A percentile compares a stretch with the other conserved stretches of the same genome.
phyloP scores from a whole-genome alignment of 1,140 invertebrate species.

The Drosophila takahashii region DNA sequence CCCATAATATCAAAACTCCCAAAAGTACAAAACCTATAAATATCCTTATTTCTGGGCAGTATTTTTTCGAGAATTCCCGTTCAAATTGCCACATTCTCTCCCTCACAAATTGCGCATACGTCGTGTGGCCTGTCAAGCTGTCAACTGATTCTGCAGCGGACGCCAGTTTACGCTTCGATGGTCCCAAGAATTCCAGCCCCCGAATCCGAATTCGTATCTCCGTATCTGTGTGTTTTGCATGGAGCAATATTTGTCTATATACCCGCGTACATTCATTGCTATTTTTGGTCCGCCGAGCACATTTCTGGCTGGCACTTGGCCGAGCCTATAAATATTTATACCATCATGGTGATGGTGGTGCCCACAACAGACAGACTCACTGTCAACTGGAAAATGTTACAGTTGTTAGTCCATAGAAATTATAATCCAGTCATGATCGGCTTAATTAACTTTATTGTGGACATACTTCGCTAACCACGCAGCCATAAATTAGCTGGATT shows the following conservation, averaged over 20 bases:
- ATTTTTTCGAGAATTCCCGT: not conserved
- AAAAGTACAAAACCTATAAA: not conserved
- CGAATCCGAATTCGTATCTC: slow-evolving; percentile 31
- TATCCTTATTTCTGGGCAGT: not conserved
- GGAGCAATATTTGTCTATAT: slow-evolving; percentile 27
- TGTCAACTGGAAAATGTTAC: slow-evolving; percentile 23
- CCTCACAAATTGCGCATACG: slow-evolving; percentile 42
- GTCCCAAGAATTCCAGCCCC: slow-evolving; percentile 50
- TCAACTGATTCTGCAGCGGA: slow-evolving; percentile 41
- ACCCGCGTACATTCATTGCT: slow-evolving; percentile 36
- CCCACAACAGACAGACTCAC: not conserved
- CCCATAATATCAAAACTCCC: too few relatives aligned
- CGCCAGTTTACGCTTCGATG: slow-evolving; percentile 52
- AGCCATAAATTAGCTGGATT: slow-evolving; percentile 12
- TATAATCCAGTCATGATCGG: slow-evolving; percentile 41
- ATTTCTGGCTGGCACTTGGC: slow-evolving; percentile 55
- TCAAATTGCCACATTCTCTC: slow-evolving; percentile 15
- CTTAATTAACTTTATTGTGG: slow-evolving; percentile 35
- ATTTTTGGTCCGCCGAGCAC: slow-evolving; percentile 49
- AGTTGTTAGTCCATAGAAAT: slow-evolving; percentile 28
- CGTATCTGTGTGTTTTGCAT: not conserved
- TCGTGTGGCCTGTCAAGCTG: slow-evolving; percentile 54
- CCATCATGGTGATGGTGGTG: slow-evolving; percentile 31
- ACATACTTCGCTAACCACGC: slow-evolving; percentile 20
- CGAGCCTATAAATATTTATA: slow-evolving; percentile 59